Evolutionary conservation across 2,797 vertebrate genomes (phyloP).

Genomic region (Chanos chanos): DNA sequence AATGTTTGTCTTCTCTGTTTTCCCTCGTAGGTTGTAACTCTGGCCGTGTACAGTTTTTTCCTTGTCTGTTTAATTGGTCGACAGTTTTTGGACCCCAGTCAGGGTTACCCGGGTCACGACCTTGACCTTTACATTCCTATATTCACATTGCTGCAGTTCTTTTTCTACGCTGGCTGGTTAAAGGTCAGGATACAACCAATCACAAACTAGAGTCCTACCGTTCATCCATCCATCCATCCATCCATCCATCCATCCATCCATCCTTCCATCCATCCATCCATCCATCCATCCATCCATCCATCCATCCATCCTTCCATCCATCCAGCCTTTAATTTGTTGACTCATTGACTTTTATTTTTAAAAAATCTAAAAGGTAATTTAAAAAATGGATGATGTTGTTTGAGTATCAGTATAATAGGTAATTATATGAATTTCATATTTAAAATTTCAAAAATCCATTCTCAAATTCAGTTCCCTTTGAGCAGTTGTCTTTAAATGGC

Average conservation of each 20-base stretch:
- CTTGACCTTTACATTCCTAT: constrained; percentile 88
- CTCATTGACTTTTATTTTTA: no score
- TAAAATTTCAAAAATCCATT: no score
- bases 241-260: background rate
- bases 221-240: background rate
- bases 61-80: constrained; percentile 88
- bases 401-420: no score
- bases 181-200: constrained; percentile 70
- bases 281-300: background rate
- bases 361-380: no score
- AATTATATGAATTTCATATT: no score
- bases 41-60: constrained; percentile 92
- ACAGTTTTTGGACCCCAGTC: constrained; percentile 86
- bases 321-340: background rate
- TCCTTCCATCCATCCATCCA: background rate
- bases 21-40: constrained; percentile 81
- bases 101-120: constrained; percentile 83
- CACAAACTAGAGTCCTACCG: background rate
- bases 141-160: constrained; percentile 92
- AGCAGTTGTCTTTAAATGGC: no score
- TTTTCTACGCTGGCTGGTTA: constrained; percentile 93
- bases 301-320: background rate
- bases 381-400: no score
- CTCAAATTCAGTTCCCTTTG: no score
- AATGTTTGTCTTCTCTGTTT: background rate